A percentile compares a stretch with the other conserved stretches of the same genome.
These are phyloP conservation scores for Dicyrtoma fusca DNA, from an alignment of 2,888 invertebrate species.

Conservation along the genomic window DNA sequence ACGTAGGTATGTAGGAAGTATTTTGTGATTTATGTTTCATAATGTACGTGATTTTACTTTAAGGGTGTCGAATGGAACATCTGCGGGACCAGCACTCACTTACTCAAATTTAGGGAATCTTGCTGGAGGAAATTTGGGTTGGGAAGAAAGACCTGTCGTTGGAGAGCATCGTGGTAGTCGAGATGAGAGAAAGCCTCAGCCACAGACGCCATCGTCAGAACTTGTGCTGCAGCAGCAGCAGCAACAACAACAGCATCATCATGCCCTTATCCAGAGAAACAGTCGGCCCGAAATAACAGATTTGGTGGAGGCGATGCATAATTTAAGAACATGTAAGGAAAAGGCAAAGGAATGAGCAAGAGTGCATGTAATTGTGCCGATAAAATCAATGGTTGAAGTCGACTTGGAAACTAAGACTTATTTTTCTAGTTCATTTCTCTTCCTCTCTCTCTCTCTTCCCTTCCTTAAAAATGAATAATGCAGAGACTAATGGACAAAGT, in stretches of 20 bases:
- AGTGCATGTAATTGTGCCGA: no score
- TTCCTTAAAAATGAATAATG: no score
- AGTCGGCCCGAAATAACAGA: slow-evolving; percentile 66
- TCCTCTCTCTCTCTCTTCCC: no score
- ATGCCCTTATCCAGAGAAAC: slow-evolving; percentile 58
- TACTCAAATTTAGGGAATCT: slow-evolving; percentile 56
- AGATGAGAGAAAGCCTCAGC: slow-evolving; percentile 45
- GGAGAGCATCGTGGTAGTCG: slow-evolving; percentile 48
- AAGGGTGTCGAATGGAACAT: slow-evolving; percentile 54
- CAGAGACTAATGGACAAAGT: no score
- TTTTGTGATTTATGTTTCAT: no score
- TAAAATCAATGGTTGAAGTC: neutral
- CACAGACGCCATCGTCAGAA: slow-evolving; percentile 40
- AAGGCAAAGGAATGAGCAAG: neutral
- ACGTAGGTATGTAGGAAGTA: neutral
- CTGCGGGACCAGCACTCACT: slow-evolving; percentile 50
- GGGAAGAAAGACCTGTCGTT: slow-evolving; percentile 51
- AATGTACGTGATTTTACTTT: neutral
- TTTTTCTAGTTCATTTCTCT: no score
- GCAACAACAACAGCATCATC: slow-evolving; percentile 28
- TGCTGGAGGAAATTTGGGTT: slow-evolving; percentile 53
- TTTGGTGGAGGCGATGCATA: slow-evolving; percentile 71
- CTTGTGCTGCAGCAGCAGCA: slow-evolving; percentile 25
- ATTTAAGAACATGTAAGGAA: slow-evolving; percentile 66
- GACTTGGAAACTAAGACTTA: neutral